Percentiles rank a stretch among this genome's conserved stretches.
These are phyloP conservation scores for Hyles euphorbiae DNA, from an alignment of 1,140 invertebrate genomes.

Conservation along the genomic window DNA sequence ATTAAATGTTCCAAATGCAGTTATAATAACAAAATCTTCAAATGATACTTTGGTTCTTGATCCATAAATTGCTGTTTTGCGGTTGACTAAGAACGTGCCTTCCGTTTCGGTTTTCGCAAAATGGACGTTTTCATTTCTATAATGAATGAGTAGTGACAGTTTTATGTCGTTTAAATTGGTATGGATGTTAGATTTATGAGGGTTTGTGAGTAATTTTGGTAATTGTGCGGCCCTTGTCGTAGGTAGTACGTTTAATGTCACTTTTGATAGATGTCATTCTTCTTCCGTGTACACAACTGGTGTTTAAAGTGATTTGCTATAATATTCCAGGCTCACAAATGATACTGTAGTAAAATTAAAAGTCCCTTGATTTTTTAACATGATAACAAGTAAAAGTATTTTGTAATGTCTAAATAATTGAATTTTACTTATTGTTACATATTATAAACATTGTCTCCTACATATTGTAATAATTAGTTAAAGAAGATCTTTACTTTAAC, in stretches of 20 bases:
- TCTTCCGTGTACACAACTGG: too few species aligned
- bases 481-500: too few species aligned
- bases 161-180: slow-evolving; percentile 33
- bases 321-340: too few species aligned
- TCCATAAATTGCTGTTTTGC: slow-evolving; percentile 21
- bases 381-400: too few species aligned
- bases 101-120: slow-evolving; percentile 35
- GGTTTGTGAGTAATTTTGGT: slow-evolving; percentile 15
- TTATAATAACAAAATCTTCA: slow-evolving; percentile 55
- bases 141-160: slow-evolving; percentile 44
- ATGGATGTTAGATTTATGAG: slow-evolving; percentile 33
- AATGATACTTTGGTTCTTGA: slow-evolving; percentile 44
- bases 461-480: too few species aligned
- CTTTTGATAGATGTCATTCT: neutral
- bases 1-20: slow-evolving; percentile 67
- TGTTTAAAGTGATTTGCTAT: too few species aligned
- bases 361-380: too few species aligned
- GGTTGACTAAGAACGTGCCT: slow-evolving; percentile 36
- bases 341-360: too few species aligned
- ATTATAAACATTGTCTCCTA: too few species aligned
- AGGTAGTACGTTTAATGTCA: neutral
- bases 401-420: too few species aligned
- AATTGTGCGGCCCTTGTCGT: neutral
- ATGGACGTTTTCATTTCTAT: slow-evolving; percentile 46
- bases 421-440: too few species aligned